Evolutionary conservation across 2,888 invertebrate genomes (phyloP).

Genomic region (Miltochrista miniata): DNA sequence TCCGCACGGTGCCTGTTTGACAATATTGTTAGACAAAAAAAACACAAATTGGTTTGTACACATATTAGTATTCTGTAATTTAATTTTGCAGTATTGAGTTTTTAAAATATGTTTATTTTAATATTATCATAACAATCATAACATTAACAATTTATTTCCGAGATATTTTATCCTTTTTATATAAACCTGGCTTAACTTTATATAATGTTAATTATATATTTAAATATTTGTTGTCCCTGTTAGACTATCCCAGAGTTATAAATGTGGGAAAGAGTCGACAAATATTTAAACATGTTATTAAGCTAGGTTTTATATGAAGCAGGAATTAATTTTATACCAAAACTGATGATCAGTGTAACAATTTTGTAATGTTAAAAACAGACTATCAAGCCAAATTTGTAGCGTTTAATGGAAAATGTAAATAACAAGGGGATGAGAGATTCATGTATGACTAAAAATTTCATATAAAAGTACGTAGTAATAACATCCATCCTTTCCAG

Average conservation of each 20-base stretch:
- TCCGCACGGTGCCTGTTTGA: slow-evolving; percentile 11
- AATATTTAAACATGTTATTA: no score
- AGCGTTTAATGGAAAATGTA: slow-evolving; percentile 41
- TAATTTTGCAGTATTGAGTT: no score
- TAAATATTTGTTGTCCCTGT: no score
- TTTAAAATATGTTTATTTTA: neutral
- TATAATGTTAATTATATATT: no score
- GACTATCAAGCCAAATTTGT: slow-evolving; percentile 40
- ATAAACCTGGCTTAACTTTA: no score
- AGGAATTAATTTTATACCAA: slow-evolving; percentile 59
- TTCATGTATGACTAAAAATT: slow-evolving; percentile 21
- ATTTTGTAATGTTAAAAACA: slow-evolving; percentile 32
- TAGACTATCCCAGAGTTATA: no score
- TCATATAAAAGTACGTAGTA: no score
- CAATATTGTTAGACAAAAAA: neutral
- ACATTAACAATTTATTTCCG: slow-evolving; percentile 34
- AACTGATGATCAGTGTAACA: slow-evolving; percentile 65
- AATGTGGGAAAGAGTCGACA: no score
- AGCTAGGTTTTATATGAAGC: no score
- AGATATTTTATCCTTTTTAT: slow-evolving; percentile 17
- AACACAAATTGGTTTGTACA: no score
- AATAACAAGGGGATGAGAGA: slow-evolving; percentile 28
- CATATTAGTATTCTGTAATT: no score
- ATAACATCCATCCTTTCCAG: no score
- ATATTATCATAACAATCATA: slow-evolving; percentile 15